phyloP scores from a whole-genome alignment of 2,113 vertebrate genomes.

The Centropus unirufus region DNA sequence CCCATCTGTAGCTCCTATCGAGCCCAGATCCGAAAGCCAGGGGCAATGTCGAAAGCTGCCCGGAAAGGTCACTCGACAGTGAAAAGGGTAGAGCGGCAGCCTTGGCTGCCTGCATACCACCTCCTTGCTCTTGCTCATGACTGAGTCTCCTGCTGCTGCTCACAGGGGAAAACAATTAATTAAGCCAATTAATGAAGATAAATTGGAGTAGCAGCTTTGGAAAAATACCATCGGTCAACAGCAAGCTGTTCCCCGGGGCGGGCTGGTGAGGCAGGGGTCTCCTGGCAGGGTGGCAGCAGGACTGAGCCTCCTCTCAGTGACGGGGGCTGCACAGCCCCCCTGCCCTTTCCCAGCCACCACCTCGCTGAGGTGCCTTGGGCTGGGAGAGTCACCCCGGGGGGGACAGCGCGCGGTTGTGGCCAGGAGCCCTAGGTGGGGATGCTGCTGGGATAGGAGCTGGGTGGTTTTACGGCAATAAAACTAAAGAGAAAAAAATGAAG shows the following conservation, averaged over 20 bases:
- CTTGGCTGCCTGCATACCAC: accelerated
- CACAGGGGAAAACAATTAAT: background rate
- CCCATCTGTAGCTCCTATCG: background rate
- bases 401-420: background rate
- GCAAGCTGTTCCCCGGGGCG: background rate
- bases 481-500: background rate
- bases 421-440: background rate
- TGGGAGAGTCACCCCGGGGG: background rate
- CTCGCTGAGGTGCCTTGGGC: background rate
- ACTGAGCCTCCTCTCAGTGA: background rate
- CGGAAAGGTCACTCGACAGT: accelerated
- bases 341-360: accelerated
- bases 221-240: constrained; percentile 27
- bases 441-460: background rate
- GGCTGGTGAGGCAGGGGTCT: background rate
- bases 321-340: accelerated
- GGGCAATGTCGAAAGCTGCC: background rate
- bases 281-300: accelerated
- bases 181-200: constrained; percentile 39
- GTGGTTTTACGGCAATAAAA: background rate
- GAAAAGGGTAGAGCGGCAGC: accelerated
- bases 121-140: background rate
- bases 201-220: constrained; percentile 16
- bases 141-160: background rate
- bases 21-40: background rate